phyloP scores from a whole-genome alignment of 2,113 vertebrate species.

The Physeter macrocephalus region DNA sequence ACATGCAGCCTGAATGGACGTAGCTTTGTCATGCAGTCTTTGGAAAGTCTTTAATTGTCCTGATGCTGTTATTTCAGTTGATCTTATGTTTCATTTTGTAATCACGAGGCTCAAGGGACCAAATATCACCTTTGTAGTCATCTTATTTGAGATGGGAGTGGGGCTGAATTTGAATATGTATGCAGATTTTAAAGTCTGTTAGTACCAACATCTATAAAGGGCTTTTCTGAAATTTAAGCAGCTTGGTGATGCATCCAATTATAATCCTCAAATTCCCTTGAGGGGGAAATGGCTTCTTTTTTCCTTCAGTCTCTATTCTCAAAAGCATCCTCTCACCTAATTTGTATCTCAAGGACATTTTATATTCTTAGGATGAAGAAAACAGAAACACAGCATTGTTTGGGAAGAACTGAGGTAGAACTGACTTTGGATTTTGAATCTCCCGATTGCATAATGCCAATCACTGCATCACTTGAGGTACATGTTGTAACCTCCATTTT shows the following conservation, averaged over 20 bases:
- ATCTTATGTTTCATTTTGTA: neutral
- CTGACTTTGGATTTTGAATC: neutral
- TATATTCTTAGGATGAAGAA: constrained; percentile 16
- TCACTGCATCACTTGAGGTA: neutral
- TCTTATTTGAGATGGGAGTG: neutral
- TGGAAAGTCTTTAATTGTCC: neutral
- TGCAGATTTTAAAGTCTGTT: constrained; percentile 20
- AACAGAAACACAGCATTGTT: neutral
- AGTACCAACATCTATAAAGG: neutral
- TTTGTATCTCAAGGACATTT: neutral
- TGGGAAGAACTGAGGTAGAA: neutral
- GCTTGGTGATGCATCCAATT: neutral
- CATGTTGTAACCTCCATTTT: neutral
- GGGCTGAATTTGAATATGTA: neutral
- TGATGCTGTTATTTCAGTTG: neutral
- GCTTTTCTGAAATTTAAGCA: neutral
- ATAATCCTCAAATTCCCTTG: constrained; percentile 32
- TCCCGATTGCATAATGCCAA: neutral
- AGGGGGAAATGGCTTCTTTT: neutral
- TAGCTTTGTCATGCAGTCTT: neutral
- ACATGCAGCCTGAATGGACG: neutral
- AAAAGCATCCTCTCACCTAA: neutral
- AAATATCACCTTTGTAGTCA: neutral
- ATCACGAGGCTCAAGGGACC: neutral
- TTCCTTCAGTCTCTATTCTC: neutral